These are phyloP conservation scores for Aphaenogaster rudis DNA, from an alignment of 1,140 invertebrate species.

Conservation along the genomic window DNA sequence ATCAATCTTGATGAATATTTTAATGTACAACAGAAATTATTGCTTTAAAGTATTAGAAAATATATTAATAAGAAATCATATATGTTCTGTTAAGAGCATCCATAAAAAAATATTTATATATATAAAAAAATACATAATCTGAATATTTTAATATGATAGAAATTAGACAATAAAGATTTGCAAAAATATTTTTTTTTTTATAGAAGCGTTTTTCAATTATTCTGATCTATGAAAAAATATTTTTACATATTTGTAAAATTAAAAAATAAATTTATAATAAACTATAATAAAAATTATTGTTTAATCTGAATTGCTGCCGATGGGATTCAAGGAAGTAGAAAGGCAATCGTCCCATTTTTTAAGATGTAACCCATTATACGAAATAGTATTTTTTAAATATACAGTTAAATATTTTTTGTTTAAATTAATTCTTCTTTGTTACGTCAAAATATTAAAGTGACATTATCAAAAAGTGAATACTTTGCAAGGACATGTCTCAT, in stretches of 20 bases:
- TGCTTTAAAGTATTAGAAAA: background rate
- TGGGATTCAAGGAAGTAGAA: background rate
- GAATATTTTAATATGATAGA: constrained; percentile 3
- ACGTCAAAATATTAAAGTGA: background rate
- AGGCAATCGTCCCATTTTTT: background rate
- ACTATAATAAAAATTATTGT: background rate
- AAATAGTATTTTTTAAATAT: background rate
- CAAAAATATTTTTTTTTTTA: background rate
- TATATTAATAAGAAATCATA: background rate
- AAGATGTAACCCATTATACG: too few relatives aligned
- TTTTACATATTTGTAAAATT: background rate
- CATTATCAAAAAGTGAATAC: background rate
- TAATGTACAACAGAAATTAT: background rate
- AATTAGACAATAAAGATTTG: background rate
- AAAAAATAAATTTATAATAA: background rate
- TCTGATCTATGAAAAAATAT: background rate
- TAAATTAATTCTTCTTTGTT: background rate
- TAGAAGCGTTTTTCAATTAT: background rate
- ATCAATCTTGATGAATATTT: background rate
- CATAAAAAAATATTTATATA: background rate
- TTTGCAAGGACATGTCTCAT: background rate
- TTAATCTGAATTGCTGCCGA: background rate
- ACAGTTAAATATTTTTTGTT: background rate
- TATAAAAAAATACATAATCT: background rate
- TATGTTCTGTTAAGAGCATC: background rate